These are phyloP conservation scores for Mormyrus hasselquistii DNA, from an alignment of 2,797 vertebrate species.

Conservation along the genomic window DNA sequence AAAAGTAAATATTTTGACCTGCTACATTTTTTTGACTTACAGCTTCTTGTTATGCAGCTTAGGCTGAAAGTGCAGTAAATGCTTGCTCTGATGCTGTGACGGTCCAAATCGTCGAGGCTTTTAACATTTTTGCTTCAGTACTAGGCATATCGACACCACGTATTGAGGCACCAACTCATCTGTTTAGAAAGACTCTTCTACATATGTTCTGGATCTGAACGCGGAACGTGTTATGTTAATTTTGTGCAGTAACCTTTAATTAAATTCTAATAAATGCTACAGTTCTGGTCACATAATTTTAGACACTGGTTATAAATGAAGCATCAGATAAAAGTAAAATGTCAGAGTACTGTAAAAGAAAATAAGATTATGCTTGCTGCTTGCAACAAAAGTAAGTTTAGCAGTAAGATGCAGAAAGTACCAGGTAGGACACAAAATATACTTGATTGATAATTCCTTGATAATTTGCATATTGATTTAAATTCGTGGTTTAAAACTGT, in stretches of 20 bases:
- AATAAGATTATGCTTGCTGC: neutral
- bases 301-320: neutral
- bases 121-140: neutral
- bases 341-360: neutral
- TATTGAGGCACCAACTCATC: neutral
- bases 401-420: neutral
- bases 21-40: neutral
- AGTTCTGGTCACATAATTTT: neutral
- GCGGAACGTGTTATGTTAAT: neutral
- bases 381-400: neutral
- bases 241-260: neutral
- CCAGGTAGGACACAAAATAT: neutral
- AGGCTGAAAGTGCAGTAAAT: neutral
- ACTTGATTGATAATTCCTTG: neutral
- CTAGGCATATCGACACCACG: neutral
- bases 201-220: neutral
- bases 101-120: neutral
- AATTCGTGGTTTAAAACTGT: neutral
- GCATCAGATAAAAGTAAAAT: neutral
- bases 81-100: neutral
- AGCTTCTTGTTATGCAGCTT: neutral
- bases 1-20: neutral
- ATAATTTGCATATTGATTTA: neutral
- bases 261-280: neutral
- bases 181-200: neutral